Evolutionary conservation across 2,797 vertebrate species (phyloP).

Genomic region (Liparis tanakae): DNA sequence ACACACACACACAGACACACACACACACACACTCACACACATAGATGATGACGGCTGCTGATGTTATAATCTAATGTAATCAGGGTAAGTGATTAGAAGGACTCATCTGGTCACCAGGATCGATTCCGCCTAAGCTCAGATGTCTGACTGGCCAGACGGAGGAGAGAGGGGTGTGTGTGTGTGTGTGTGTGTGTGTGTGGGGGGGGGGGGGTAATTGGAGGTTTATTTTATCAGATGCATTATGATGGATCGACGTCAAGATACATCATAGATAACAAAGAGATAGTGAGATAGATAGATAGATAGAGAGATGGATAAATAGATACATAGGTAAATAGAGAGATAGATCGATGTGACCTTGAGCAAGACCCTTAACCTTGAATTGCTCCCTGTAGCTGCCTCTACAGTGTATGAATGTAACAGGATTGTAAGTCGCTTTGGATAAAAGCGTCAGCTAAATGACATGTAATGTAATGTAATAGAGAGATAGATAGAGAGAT

Average conservation of each 20-base stretch:
- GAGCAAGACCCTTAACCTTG: too few species aligned
- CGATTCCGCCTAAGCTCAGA: conserved; percentile 63
- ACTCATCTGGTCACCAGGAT: conserved; percentile 65
- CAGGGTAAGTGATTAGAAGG: conserved; percentile 72
- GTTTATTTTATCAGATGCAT: neutral
- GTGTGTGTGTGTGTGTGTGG: too few species aligned
- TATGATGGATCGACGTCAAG: neutral
- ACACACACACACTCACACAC: conserved; percentile 17
- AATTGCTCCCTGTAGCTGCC: too few species aligned
- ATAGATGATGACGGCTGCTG: conserved; percentile 45
- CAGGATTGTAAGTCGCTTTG: too few species aligned
- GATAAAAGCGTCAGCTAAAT: too few species aligned
- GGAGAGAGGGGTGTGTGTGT: too few species aligned
- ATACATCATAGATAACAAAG: neutral
- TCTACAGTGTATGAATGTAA: too few species aligned
- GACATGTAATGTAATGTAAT: neutral
- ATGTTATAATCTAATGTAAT: conserved; percentile 78
- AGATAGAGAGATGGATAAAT: neutral
- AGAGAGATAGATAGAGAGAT: too few species aligned
- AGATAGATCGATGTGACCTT: too few species aligned
- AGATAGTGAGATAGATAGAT: neutral
- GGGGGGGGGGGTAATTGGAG: neutral
- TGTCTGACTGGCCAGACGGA: conserved; percentile 41
- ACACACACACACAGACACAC: conserved; percentile 29
- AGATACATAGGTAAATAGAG: too few species aligned